Conservation (phyloP, 2,888 invertebrate genomes). For the Pterostichus niger region DNA sequence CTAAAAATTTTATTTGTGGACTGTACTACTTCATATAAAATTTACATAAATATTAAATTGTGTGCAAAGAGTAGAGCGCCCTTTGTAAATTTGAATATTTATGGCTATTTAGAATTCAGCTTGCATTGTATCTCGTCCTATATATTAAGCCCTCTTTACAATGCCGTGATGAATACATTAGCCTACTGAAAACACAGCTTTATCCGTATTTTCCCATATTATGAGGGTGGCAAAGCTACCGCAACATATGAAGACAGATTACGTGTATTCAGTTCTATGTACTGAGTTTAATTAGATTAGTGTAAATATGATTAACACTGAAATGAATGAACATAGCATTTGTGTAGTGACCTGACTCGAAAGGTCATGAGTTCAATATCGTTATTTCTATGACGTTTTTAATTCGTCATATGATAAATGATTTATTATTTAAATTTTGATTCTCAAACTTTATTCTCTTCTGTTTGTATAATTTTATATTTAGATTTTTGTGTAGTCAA, state of each 20-base stretch:
- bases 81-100: slow-evolving; percentile 66
- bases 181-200: slow-evolving; percentile 37
- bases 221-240: slow-evolving; percentile 5
- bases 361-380: slow-evolving; percentile 7
- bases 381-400: slow-evolving; percentile 25
- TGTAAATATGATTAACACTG: slow-evolving; percentile 18
- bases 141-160: slow-evolving; percentile 44
- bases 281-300: not conserved
- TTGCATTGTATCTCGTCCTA: slow-evolving; percentile 41
- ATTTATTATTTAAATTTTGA: too few species aligned
- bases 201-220: slow-evolving; percentile 19
- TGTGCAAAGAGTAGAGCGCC: slow-evolving; percentile 52
- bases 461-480: too few species aligned
- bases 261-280: not conserved
- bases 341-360: slow-evolving; percentile 7
- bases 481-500: too few species aligned
- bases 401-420: not conserved
- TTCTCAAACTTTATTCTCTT: too few species aligned
- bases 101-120: slow-evolving; percentile 64
- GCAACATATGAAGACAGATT: not conserved
- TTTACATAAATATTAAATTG: slow-evolving; percentile 64
- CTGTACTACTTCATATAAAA: slow-evolving; percentile 42
- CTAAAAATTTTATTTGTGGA: slow-evolving; percentile 40
- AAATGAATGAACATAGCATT: not conserved
- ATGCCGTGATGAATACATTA: slow-evolving; percentile 40